Conservation (phyloP, 1,140 invertebrate species). For the Drosophila mauritiana region DNA sequence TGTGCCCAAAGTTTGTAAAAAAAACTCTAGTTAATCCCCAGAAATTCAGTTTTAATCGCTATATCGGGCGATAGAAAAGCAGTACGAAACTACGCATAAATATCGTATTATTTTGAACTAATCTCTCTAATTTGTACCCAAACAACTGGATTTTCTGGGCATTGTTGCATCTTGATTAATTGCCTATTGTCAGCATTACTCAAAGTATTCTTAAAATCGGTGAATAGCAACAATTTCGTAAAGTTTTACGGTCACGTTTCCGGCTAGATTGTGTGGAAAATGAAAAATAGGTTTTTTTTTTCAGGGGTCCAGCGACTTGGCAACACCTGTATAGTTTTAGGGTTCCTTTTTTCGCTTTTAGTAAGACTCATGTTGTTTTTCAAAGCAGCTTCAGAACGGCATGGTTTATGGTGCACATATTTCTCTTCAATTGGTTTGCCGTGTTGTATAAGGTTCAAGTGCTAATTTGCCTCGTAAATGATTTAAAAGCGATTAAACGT, state of each 20-base stretch:
- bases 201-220: not conserved
- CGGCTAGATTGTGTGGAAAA: conserved; percentile 4
- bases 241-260: not conserved
- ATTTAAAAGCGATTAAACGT: conserved; percentile 77
- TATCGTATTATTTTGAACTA: no score
- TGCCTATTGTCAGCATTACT: not conserved
- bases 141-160: not conserved
- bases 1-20: not conserved
- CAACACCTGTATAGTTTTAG: not conserved
- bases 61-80: not conserved
- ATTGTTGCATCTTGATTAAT: not conserved
- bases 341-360: not conserved
- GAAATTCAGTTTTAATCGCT: not conserved
- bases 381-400: conserved; percentile 13
- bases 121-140: no score
- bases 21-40: not conserved
- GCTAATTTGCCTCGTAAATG: conserved; percentile 76
- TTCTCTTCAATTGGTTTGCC: conserved; percentile 16
- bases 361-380: conserved; percentile 21
- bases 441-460: conserved; percentile 59
- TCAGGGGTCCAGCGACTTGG: not conserved
- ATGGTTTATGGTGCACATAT: conserved; percentile 25
- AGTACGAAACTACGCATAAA: no score
- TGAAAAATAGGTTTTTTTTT: conserved; percentile 11
- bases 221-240: not conserved